Evolutionary conservation across 2,888 invertebrate species (phyloP), one percentile per base, ranked within the genome.

Genomic region (Ypsolopha sequella): DNA sequence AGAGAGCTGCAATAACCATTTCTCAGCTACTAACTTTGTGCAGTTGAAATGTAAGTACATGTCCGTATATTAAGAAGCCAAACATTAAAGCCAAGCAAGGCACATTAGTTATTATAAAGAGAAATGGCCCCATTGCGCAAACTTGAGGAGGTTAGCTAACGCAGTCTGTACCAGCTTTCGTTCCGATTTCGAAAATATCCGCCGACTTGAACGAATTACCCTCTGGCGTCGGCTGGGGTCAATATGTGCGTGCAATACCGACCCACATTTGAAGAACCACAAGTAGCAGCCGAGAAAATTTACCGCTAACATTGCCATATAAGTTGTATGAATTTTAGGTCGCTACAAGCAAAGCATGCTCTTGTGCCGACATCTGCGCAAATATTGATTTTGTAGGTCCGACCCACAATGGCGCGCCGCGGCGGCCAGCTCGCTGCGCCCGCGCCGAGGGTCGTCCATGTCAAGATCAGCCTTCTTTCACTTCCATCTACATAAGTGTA

Each of bases 321-420:
- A 85, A 82, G 82, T 79, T 76, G 80, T 81, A 81, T 81, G 84
- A 82, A 81, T 85, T 85, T 86, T 85, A 85, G 86, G 86, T 86
- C 86, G 80, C 75, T 73, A 75, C 77, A 79, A 80, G 81, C 78
- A 81, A 76, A 79, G 75, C 76, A 76, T 82, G 82, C 80, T 86
- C 82, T 85, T 81, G 75, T 73, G 76, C 79, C 81, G 79, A 81
- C 85, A 85, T 82, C 85, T 86, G 85, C 74, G 82, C 85, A 84
- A 86, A 86, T 86, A 86, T 86, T 86, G 85, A 85, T 84, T 85
- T 84, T 81, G 84, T 86, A 82, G 81, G 82, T 74, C 70, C 80
- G 71, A 75, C 76, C 64, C 67, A 76, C 76, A 78, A 80, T 80
- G 63, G 71, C 71, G 70, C 46, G 70, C 68, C 54, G 60, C 63